These are phyloP conservation scores for Palythoa caribaeorum DNA, from an alignment of 92 coral and sea anemone species.

Conservation along the genomic window DNA sequence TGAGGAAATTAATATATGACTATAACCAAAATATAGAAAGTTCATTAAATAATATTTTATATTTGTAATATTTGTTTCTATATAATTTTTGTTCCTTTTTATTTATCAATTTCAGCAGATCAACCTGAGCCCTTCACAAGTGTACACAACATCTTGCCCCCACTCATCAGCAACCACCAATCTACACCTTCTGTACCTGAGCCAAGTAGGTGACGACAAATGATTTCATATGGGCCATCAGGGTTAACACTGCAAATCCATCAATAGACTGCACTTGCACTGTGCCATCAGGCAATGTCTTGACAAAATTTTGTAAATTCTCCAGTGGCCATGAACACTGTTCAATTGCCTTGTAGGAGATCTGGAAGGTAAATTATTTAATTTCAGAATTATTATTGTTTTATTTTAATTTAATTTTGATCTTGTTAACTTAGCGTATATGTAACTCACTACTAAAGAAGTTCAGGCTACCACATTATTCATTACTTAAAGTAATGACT, in stretches of 20 bases:
- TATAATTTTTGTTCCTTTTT: too few species aligned
- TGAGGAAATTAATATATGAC: too few species aligned
- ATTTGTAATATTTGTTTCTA: too few species aligned
- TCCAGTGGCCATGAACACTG: constrained; percentile 82
- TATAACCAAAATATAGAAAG: too few species aligned
- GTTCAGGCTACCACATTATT: too few species aligned
- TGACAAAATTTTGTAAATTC: constrained; percentile 43
- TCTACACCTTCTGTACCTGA: constrained; percentile 42
- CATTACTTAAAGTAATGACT: too few species aligned
- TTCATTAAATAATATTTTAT: too few species aligned
- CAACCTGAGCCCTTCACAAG: too few species aligned
- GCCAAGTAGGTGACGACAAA: constrained; percentile 71
- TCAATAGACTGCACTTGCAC: constrained; percentile 73
- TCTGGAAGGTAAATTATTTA: constrained; percentile 42
- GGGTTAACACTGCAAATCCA: constrained; percentile 74
- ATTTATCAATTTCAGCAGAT: too few species aligned
- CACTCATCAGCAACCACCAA: background rate
- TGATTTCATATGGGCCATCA: constrained; percentile 68
- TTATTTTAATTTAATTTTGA: background rate
- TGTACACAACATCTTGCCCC: too few species aligned
- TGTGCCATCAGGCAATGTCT: constrained; percentile 61
- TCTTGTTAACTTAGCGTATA: too few species aligned
- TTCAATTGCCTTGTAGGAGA: constrained; percentile 54
- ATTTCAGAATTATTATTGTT: background rate
- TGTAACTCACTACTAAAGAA: too few species aligned